Percentiles rank a stretch among this genome's conserved stretches.
Evolutionary conservation across 2,113 vertebrate genomes (phyloP).

Genomic region (Catharus fuscescens): DNA sequence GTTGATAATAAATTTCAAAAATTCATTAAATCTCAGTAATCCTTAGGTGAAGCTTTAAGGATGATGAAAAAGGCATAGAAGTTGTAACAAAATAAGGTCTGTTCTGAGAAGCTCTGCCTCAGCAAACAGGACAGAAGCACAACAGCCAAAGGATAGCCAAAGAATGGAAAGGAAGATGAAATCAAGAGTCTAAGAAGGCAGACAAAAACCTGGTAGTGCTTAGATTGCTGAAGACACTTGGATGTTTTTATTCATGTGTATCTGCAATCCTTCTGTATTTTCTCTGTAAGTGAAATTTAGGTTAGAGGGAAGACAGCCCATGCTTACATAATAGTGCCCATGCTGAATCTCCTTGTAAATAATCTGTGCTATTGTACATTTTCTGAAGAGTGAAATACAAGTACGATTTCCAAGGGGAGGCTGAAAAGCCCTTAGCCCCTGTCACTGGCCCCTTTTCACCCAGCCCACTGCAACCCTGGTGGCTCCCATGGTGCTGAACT

Average conservation of each 20-base stretch:
- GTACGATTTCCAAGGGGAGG: background rate
- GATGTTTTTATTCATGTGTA: background rate
- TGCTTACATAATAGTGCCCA: background rate
- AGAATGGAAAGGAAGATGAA: background rate
- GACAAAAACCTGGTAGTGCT: background rate
- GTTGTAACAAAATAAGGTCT: background rate
- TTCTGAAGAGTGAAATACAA: background rate
- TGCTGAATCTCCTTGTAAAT: background rate
- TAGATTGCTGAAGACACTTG: background rate
- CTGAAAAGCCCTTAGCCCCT: background rate
- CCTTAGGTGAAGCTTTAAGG: background rate
- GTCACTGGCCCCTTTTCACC: background rate
- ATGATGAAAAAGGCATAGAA: background rate
- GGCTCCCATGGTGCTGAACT: background rate
- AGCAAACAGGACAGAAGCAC: background rate
- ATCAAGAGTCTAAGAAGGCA: background rate
- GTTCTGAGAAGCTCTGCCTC: background rate
- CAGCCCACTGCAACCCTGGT: background rate
- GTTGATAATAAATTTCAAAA: constrained; percentile 1
- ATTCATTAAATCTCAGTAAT: background rate
- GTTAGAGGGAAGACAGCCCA: background rate
- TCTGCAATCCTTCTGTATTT: background rate
- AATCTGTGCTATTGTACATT: background rate
- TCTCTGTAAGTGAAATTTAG: background rate
- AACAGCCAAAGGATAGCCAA: background rate